Conservation (phyloP, 2,797 vertebrate species). For the Silurus lanzhouensis region DNA sequence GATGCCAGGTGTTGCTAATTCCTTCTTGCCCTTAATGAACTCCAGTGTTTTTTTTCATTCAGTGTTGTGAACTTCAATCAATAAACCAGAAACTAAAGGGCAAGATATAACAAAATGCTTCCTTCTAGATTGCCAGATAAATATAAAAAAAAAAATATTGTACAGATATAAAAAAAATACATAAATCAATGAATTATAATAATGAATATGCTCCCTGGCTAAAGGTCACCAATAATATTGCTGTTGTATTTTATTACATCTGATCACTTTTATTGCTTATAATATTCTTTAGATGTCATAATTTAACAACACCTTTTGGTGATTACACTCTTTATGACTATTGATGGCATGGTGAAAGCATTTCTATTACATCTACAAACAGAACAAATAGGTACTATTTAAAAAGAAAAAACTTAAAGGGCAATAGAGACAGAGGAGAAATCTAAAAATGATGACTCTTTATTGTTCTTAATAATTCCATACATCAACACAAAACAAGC, state of each 20-base stretch:
- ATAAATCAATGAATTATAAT: not conserved
- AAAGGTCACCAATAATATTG: not conserved
- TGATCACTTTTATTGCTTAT: not conserved
- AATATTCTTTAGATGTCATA: not conserved
- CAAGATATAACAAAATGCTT: not conserved
- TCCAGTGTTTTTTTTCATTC: not conserved
- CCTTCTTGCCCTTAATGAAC: not conserved
- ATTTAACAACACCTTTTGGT: not conserved
- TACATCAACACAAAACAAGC: not conserved
- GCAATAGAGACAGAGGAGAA: not conserved
- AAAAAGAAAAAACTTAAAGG: not conserved
- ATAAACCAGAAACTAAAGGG: not conserved
- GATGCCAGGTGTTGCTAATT: not conserved
- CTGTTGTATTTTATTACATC: not conserved
- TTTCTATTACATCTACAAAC: not conserved
- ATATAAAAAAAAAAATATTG: not conserved
- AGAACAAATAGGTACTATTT: not conserved
- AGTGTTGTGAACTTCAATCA: not conserved
- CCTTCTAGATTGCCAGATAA: not conserved
- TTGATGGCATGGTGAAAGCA: not conserved
- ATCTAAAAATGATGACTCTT: not conserved
- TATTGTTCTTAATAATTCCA: not conserved
- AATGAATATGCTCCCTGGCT: not conserved
- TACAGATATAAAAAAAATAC: not conserved
- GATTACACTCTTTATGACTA: not conserved